Evolutionary conservation across 2,797 vertebrate genomes (phyloP).

Genomic region (Synaphobranchus kaupii): DNA sequence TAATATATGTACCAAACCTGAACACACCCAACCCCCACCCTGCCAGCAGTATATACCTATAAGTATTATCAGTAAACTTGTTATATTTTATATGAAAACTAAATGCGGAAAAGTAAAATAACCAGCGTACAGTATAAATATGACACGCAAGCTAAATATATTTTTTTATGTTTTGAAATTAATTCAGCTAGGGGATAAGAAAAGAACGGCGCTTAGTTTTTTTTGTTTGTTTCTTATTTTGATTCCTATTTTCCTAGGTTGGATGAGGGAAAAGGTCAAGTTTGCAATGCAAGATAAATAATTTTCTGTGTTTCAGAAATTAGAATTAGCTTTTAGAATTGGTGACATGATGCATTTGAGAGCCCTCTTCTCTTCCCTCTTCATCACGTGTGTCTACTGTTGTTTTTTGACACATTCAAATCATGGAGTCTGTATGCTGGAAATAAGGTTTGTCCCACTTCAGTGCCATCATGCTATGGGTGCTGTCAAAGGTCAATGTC

Average conservation of each 20-base stretch:
- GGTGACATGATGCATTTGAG: neutral
- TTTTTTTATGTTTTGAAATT: conserved; percentile 81
- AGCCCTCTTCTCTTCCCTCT: neutral
- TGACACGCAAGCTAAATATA: conserved; percentile 84
- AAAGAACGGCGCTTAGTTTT: neutral
- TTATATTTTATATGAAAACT: conserved; percentile 82
- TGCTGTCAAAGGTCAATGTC: conserved; percentile 14
- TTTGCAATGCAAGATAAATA: conserved; percentile 12
- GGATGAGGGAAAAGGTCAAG: neutral
- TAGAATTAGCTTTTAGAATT: neutral
- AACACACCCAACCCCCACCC: neutral
- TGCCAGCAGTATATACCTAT: conserved; percentile 20
- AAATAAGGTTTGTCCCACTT: neutral
- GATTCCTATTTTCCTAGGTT: neutral
- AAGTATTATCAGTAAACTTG: conserved; percentile 44
- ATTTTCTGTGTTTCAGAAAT: neutral
- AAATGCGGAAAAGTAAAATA: conserved; percentile 49
- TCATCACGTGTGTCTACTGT: neutral
- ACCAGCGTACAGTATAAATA: conserved; percentile 75
- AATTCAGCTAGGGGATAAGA: neutral
- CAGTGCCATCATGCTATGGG: neutral
- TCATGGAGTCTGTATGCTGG: neutral
- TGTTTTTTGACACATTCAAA: neutral
- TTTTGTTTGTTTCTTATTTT: neutral
- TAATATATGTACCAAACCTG: conserved; percentile 1